Evolutionary conservation across 2,888 invertebrate genomes (phyloP).

Genomic region (Sarcophaga caerulescens): DNA sequence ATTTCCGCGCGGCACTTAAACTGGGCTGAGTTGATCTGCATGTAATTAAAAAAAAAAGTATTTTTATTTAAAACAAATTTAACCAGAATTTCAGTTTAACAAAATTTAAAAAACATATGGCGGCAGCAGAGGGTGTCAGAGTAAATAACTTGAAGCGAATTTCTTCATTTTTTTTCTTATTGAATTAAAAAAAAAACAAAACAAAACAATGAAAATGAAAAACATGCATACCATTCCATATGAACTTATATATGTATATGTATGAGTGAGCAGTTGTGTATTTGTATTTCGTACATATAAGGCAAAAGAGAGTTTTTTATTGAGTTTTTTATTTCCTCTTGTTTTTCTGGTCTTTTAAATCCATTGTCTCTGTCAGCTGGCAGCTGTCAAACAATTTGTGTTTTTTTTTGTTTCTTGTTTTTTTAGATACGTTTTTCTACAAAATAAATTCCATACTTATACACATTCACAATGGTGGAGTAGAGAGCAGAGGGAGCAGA

Average conservation of each 20-base stretch:
- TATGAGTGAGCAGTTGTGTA: neutral
- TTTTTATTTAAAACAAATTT: neutral
- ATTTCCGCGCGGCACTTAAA: neutral
- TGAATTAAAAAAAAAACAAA: neutral
- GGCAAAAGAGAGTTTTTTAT: neutral
- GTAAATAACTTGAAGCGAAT: neutral
- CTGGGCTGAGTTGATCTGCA: neutral
- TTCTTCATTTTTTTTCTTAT: neutral
- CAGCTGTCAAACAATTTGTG: slow-evolving; percentile 57
- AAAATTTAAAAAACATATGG: neutral
- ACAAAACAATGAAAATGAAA: neutral
- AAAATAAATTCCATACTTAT: slow-evolving; percentile 42
- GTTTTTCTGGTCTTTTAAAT: slow-evolving; percentile 29
- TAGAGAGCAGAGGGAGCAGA: neutral
- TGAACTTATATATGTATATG: neutral
- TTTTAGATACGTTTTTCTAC: slow-evolving; percentile 49
- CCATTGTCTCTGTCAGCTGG: slow-evolving; percentile 63
- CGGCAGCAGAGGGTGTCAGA: neutral
- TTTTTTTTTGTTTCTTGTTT: neutral
- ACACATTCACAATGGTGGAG: neutral
- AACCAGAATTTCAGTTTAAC: neutral
- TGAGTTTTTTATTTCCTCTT: slow-evolving; percentile 10
- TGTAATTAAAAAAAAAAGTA: neutral
- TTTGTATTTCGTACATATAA: neutral
- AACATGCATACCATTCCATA: neutral